Evolutionary conservation across 2,797 vertebrate species (phyloP).

Genomic region (Sparidentex hasta): DNA sequence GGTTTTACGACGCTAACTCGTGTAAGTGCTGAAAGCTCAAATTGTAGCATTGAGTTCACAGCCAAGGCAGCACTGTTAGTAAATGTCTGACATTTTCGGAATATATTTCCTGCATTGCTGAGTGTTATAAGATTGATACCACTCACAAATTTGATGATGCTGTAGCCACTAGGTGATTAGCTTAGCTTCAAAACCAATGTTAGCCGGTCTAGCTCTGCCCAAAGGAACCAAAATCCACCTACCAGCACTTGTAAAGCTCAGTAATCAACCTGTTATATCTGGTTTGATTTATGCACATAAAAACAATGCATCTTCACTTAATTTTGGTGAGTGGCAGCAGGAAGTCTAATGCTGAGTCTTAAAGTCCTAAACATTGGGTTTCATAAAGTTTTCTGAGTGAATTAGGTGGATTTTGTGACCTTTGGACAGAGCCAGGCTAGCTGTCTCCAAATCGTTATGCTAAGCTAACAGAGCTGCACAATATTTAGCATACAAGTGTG

Average conservation of each 20-base stretch:
- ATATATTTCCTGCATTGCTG: too few species aligned
- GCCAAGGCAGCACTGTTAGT: not conserved
- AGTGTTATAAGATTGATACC: not conserved
- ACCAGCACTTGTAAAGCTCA: not conserved
- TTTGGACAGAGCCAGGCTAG: not conserved
- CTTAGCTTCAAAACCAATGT: not conserved
- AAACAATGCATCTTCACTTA: not conserved
- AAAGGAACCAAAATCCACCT: not conserved
- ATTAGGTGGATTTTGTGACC: not conserved
- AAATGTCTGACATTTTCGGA: not conserved
- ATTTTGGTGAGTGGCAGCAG: not conserved
- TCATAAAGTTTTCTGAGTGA: not conserved
- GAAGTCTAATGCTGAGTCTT: too few species aligned
- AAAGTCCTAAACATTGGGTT: too few species aligned
- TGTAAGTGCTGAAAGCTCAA: slow-evolving; percentile 1
- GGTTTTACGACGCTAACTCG: not conserved
- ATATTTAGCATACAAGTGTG: not conserved
- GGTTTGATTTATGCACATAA: not conserved
- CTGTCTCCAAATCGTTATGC: not conserved
- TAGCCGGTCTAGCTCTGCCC: not conserved
- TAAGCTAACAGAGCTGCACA: not conserved
- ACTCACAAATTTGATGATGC: not conserved
- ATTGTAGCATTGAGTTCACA: not conserved
- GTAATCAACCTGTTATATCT: not conserved
- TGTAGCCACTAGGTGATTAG: not conserved